These are phyloP conservation scores for Neogale vison DNA, from an alignment of 2,113 vertebrate genomes.

Conservation along the genomic window DNA sequence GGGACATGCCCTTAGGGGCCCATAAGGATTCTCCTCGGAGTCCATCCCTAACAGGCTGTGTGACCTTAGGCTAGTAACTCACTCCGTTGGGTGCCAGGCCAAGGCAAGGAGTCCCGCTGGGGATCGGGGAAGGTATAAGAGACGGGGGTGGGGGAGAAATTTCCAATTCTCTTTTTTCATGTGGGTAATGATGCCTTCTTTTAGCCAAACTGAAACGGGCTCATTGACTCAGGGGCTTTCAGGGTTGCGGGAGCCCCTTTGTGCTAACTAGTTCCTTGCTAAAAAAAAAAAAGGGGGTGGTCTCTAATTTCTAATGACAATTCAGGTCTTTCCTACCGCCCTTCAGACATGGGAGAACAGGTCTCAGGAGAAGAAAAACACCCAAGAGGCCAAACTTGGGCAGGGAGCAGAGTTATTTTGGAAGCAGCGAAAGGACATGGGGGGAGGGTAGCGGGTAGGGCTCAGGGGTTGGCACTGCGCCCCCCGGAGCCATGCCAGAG, in stretches of 20 bases:
- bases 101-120: background rate
- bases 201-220: background rate
- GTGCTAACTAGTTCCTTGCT: background rate
- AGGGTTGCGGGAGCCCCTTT: background rate
- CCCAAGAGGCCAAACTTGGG: constrained; percentile 58
- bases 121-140: background rate
- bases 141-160: background rate
- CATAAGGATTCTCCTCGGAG: rapidly evolving
- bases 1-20: background rate
- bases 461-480: constrained; percentile 51
- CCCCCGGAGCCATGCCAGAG: constrained; percentile 63
- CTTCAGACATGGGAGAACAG: constrained; percentile 52
- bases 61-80: background rate
- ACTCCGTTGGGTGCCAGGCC: background rate
- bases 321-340: background rate
- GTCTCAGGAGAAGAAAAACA: constrained; percentile 58
- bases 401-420: constrained; percentile 73
- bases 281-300: background rate
- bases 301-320: background rate
- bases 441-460: background rate
- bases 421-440: constrained; percentile 68
- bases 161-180: background rate
- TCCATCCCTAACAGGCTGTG: background rate
- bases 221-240: background rate
- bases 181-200: background rate